Evolutionary conservation across 1,140 invertebrate species (phyloP).

Genomic region (Drosophila carrolli): DNA sequence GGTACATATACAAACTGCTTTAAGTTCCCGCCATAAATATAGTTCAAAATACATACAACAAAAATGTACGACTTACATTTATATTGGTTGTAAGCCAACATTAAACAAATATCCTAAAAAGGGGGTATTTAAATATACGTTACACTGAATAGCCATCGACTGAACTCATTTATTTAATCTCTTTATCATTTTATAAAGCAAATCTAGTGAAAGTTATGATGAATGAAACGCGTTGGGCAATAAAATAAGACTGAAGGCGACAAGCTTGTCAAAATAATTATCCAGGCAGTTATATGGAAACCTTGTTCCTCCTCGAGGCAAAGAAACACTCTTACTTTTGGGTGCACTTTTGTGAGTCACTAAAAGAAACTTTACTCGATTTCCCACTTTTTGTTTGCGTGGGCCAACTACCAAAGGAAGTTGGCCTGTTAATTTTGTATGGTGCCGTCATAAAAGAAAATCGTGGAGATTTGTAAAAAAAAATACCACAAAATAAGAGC

Average conservation of each 20-base stretch:
- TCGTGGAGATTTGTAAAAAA: conserved; percentile 24
- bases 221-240: conserved; percentile 8
- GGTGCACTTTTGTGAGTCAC: background rate
- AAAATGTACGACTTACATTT: no score
- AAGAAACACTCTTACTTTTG: background rate
- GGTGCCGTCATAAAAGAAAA: conserved; percentile 23
- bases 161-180: background rate
- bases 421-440: conserved; percentile 26
- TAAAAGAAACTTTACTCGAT: background rate
- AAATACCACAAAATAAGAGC: conserved; percentile 7
- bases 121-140: no score
- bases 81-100: no score
- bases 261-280: conserved; percentile 51
- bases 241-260: conserved; percentile 20
- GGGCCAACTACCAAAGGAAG: conserved; percentile 5
- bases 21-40: no score
- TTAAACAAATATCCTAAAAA: no score
- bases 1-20: no score
- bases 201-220: background rate
- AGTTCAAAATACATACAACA: no score
- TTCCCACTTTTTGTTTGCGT: background rate
- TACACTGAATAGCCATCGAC: no score
- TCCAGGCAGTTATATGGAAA: conserved; percentile 17
- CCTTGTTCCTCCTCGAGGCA: background rate
- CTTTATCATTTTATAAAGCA: background rate